A percentile compares a stretch with the other conserved stretches of the same genome.
phyloP scores from a whole-genome alignment of 2,797 vertebrate species.

The Hydrocynus forskahlii region DNA sequence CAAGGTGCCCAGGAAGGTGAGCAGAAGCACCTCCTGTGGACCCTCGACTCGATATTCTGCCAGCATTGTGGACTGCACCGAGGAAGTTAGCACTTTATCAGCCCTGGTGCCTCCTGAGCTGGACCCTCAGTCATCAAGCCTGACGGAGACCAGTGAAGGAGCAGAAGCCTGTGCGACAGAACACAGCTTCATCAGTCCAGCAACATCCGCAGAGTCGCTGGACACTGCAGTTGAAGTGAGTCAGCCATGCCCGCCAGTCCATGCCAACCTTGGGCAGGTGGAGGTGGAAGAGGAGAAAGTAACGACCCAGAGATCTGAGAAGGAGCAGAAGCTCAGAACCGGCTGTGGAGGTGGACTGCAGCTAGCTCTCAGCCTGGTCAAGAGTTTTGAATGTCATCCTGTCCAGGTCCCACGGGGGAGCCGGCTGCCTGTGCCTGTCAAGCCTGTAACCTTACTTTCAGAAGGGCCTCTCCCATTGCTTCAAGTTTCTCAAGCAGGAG shows the following conservation, averaged over 20 bases:
- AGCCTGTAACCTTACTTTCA: slow-evolving; percentile 59
- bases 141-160: slow-evolving; percentile 32
- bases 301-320: slow-evolving; percentile 62
- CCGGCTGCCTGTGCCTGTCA: slow-evolving; percentile 85
- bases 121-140: slow-evolving; percentile 12
- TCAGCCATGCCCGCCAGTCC: slow-evolving; percentile 40
- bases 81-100: slow-evolving; percentile 66
- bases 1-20: slow-evolving; percentile 86
- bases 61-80: slow-evolving; percentile 61
- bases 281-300: slow-evolving; percentile 74
- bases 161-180: slow-evolving; percentile 69
- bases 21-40: slow-evolving; percentile 83
- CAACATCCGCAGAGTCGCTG: slow-evolving; percentile 86
- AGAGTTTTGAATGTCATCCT: slow-evolving; percentile 83
- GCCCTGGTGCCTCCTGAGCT: slow-evolving; percentile 50
- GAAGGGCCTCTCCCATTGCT: slow-evolving; percentile 41
- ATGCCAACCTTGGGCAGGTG: slow-evolving; percentile 50
- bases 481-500: slow-evolving; percentile 56
- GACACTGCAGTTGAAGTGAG: slow-evolving; percentile 74
- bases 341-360: slow-evolving; percentile 78
- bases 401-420: slow-evolving; percentile 84
- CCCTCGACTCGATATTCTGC: slow-evolving; percentile 80
- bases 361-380: slow-evolving; percentile 78
- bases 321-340: slow-evolving; percentile 62
- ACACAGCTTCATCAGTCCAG: slow-evolving; percentile 77